Conservation (phyloP, 2,888 invertebrate genomes). For the Lithosia quadra region DNA sequence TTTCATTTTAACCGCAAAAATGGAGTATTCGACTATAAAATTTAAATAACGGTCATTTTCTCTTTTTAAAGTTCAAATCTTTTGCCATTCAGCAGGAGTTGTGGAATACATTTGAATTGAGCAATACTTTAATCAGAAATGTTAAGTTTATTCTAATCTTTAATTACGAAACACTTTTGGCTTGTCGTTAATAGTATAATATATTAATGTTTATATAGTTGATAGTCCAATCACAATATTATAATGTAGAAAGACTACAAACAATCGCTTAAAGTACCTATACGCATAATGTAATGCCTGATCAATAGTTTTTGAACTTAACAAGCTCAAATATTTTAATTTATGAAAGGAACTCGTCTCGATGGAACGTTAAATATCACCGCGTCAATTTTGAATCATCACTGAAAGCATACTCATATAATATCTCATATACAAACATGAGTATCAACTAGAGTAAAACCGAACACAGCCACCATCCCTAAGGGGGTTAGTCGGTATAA, state of each 20-base stretch:
- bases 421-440: slow-evolving; percentile 1
- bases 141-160: neutral
- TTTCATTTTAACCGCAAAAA: slow-evolving; percentile 60
- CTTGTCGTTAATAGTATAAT: too few species aligned
- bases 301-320: too few species aligned
- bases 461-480: slow-evolving; percentile 9
- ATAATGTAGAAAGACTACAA: too few species aligned
- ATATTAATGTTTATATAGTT: too few species aligned
- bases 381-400: neutral
- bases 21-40: slow-evolving; percentile 64
- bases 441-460: neutral
- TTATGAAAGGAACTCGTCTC: too few species aligned
- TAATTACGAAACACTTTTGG: too few species aligned
- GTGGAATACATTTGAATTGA: slow-evolving; percentile 37
- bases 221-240: too few species aligned
- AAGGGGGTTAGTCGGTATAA: slow-evolving; percentile 21
- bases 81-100: slow-evolving; percentile 32
- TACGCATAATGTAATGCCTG: too few species aligned
- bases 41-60: slow-evolving; percentile 68
- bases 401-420: neutral
- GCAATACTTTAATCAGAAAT: neutral
- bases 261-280: too few species aligned
- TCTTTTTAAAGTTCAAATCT: slow-evolving; percentile 59
- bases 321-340: too few species aligned
- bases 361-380: too few species aligned